Evolutionary conservation across 2,888 invertebrate genomes (phyloP), one percentile per base, ranked within the genome.

Genomic region (Agrochola macilenta): DNA sequence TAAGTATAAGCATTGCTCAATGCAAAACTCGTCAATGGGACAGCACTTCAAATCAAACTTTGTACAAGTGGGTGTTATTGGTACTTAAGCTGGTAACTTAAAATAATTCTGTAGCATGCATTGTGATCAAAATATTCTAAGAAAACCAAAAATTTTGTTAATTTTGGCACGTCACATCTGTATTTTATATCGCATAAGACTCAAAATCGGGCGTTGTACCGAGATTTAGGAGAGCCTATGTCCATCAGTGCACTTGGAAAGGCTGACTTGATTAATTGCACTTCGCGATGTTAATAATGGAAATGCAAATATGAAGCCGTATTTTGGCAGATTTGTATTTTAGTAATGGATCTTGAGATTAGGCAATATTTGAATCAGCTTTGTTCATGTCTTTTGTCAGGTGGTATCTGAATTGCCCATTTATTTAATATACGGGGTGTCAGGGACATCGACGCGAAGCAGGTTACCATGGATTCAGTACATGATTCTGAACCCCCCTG

Each of bases 1-100:
- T 57, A 73, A 39, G 49, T 64, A 63, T 70, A 81, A 26, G 63
- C 39, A 68, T 71, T 77, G 35, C n/a, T 75, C 23, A 74, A 79
- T 72, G 63, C 35, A 77, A 60, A 68, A 65, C 39, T 74, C 39
- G 20, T 74, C 17, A 26, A 76, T 61, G 73, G 74, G 76, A 68
- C 76, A 61, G 49, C 69, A 81, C 74, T 60, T 58, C 46, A 70
- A 74, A 68, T 63, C 12, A 76, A 76, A 72, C 43, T 30, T 46
- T 65, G 12, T 58, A 75, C 58, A 79, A 72, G 68, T 76, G 54
- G n/a, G 58, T 78, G 64, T 20, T 61, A 69, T n/a, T 63, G 35
- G 70, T 75, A 81, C 79, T 77, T 84, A 82, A 79, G 84, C 82
- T 70, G 64, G 23, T 78, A 88, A 86, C 74, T 86, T 79, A 86